phyloP scores from a whole-genome alignment of 2,113 vertebrate species.

The Romanogobio albipinnatus region DNA sequence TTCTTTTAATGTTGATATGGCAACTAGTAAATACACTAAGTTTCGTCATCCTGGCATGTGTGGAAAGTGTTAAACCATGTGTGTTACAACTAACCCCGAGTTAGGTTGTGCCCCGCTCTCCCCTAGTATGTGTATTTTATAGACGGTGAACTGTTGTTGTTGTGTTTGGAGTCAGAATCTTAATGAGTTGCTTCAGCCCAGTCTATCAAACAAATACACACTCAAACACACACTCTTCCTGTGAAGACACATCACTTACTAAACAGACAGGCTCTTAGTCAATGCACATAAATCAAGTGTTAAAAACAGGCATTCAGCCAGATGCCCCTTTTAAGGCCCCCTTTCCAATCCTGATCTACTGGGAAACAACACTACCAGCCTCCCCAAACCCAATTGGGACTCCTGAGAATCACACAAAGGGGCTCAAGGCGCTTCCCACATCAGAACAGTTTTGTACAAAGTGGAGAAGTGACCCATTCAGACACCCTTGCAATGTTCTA shows the following conservation, averaged over 20 bases:
- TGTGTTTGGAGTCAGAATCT: conserved; percentile 31
- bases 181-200: conserved; percentile 24
- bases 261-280: conserved; percentile 34
- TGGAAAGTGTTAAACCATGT: no score
- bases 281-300: conserved; percentile 53
- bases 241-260: conserved; percentile 29
- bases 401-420: conserved; percentile 41
- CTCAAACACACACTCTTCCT: conserved; percentile 5
- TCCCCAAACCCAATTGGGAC: conserved; percentile 31
- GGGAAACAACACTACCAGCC: conserved; percentile 22
- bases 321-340: conserved; percentile 39
- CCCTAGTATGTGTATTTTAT: not conserved
- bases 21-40: no score
- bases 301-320: conserved; percentile 48
- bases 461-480: conserved; percentile 37
- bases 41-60: no score
- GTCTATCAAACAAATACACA: conserved; percentile 14
- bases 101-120: no score
- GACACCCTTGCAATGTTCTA: conserved; percentile 14
- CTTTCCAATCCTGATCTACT: conserved; percentile 45
- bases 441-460: conserved; percentile 38
- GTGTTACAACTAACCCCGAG: no score
- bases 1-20: no score
- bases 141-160: conserved; percentile 15
- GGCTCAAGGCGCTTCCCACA: conserved; percentile 46